These are phyloP conservation scores for Dryas iulia DNA, from an alignment of 1,140 invertebrate genomes.

Conservation along the genomic window DNA sequence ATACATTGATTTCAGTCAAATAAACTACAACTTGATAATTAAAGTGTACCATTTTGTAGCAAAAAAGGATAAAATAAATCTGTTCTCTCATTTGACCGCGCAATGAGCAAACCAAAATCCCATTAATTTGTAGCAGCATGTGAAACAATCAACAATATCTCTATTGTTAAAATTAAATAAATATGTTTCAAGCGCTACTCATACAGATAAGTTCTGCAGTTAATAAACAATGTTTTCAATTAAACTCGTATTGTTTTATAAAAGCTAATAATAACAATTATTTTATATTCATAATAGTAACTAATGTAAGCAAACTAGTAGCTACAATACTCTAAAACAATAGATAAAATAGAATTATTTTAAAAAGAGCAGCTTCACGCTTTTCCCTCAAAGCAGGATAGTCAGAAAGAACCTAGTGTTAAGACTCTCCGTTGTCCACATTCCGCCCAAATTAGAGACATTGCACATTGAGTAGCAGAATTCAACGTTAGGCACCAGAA, in stretches of 20 bases:
- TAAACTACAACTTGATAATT: too few relatives aligned
- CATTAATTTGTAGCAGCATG: not conserved
- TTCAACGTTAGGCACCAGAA: too few relatives aligned
- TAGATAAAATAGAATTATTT: too few relatives aligned
- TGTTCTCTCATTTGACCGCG: not conserved
- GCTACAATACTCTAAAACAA: too few relatives aligned
- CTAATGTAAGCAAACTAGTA: not conserved
- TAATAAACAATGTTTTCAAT: not conserved
- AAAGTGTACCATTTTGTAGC: not conserved
- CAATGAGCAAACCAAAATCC: not conserved
- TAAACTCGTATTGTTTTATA: not conserved
- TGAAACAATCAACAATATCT: not conserved
- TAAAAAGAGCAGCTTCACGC: too few relatives aligned
- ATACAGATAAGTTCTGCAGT: not conserved
- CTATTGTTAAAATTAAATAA: constrained; percentile 1
- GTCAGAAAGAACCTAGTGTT: too few relatives aligned
- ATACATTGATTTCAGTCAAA: too few relatives aligned
- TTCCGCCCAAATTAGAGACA: too few relatives aligned
- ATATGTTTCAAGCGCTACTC: not conserved
- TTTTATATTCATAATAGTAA: not conserved
- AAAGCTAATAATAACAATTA: not conserved
- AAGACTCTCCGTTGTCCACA: too few relatives aligned
- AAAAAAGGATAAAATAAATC: not conserved
- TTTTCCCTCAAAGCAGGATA: too few relatives aligned
- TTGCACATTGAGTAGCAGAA: too few relatives aligned